phyloP scores from a whole-genome alignment of 2,113 vertebrate genomes.

The Tragelaphus scriptus region DNA sequence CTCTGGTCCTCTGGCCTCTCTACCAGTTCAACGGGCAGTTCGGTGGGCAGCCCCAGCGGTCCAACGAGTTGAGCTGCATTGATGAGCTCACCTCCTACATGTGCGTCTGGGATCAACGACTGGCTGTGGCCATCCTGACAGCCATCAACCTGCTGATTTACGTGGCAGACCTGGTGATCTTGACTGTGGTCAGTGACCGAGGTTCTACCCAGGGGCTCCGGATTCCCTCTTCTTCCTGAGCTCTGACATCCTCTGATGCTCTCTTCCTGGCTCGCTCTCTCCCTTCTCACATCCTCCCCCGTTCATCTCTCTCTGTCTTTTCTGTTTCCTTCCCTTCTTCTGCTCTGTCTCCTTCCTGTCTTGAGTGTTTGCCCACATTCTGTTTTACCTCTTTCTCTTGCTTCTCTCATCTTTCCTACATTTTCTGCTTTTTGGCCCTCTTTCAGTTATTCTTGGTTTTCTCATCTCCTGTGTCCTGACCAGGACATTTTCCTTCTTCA shows the following conservation, averaged over 20 bases:
- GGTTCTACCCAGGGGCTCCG: not conserved
- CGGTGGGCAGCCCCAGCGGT: not conserved
- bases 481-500: not conserved
- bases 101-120: not conserved
- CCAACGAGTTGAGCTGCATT: not conserved
- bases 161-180: accelerated
- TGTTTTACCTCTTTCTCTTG: not conserved
- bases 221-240: not conserved
- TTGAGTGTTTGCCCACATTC: not conserved
- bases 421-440: not conserved
- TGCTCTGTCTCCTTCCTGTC: not conserved
- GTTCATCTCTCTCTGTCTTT: not conserved
- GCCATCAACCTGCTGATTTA: not conserved
- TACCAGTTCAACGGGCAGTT: not conserved
- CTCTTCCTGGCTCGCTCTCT: not conserved
- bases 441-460: not conserved
- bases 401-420: not conserved
- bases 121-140: not conserved
- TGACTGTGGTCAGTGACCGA: not conserved
- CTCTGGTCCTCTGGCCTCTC: not conserved
- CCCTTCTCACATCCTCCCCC: not conserved
- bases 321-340: not conserved
- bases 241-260: not conserved
- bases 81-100: not conserved
- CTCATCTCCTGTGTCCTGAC: not conserved